phyloP scores from a whole-genome alignment of 1,140 invertebrate genomes.

The Choristoneura fumiferana region DNA sequence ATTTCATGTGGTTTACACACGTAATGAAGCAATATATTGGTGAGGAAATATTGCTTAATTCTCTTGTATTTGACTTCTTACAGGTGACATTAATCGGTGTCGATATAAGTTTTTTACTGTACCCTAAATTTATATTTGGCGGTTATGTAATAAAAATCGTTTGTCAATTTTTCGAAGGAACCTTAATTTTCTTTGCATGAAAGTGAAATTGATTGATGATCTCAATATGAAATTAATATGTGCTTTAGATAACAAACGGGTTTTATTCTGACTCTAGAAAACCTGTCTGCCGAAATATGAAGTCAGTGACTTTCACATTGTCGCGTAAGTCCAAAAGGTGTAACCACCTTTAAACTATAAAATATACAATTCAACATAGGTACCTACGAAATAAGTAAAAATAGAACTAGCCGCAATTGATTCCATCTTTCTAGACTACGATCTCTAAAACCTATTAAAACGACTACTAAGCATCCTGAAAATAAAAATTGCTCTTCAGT shows the following conservation, averaged over 20 bases:
- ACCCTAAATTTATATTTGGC: constrained; percentile 4
- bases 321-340: no score
- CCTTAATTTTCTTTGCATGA: neutral
- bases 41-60: constrained; percentile 38
- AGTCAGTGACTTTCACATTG: no score
- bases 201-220: no score
- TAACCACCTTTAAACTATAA: neutral
- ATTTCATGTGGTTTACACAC: constrained; percentile 45
- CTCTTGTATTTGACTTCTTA: constrained; percentile 25
- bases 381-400: neutral
- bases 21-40: constrained; percentile 54
- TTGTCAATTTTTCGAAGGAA: neutral
- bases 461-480: no score
- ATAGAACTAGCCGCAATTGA: neutral
- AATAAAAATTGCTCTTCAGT: neutral
- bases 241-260: no score
- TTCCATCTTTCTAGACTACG: neutral
- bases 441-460: neutral
- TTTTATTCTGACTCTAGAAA: no score
- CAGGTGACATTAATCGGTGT: constrained; percentile 25
- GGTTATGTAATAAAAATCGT: constrained; percentile 1
- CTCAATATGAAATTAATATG: no score
- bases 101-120: neutral
- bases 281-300: no score
- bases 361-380: neutral